Evolutionary conservation across 2,888 invertebrate species (phyloP).

Genomic region (Chalcis sispes): DNA sequence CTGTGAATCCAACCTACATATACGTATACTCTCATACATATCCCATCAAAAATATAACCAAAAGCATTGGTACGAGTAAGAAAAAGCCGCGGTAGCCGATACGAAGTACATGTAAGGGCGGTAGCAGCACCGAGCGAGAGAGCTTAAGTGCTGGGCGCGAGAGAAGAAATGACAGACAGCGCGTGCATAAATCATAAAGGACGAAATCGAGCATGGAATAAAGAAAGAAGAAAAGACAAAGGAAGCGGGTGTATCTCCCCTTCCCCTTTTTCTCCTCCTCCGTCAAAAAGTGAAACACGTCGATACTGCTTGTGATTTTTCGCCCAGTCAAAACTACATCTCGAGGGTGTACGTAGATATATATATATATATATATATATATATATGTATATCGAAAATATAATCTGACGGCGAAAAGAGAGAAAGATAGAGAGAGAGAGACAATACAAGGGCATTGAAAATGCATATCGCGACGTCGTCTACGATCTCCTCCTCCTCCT

Average conservation of each 20-base stretch:
- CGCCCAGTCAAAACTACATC: conserved; percentile 44
- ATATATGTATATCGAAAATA: conserved; percentile 5
- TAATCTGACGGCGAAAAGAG: conserved; percentile 28
- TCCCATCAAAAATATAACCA: too few relatives aligned
- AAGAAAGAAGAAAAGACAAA: conserved; percentile 11
- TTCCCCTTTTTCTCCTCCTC: too few relatives aligned
- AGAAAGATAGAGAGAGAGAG: not conserved
- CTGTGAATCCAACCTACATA: not conserved
- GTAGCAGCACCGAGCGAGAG: conserved; percentile 2
- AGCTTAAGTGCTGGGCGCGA: not conserved
- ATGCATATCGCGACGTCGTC: conserved; percentile 51
- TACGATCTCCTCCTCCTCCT: not conserved
- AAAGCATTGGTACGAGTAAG: too few relatives aligned
- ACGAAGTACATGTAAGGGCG: too few relatives aligned
- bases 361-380: not conserved
- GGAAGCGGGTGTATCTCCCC: not conserved
- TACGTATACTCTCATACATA: not conserved
- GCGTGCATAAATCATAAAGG: conserved; percentile 53
- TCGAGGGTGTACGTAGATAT: conserved; percentile 15
- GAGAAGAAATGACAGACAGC: conserved; percentile 39
- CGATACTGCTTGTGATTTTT: conserved; percentile 13
- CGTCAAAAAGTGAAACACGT: not conserved
- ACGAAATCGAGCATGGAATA: conserved; percentile 35
- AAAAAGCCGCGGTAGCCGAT: not conserved
- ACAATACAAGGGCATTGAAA: conserved; percentile 41